Evolutionary conservation across 2,888 invertebrate genomes (phyloP).

Genomic region (Lamellibrachia satsuma): DNA sequence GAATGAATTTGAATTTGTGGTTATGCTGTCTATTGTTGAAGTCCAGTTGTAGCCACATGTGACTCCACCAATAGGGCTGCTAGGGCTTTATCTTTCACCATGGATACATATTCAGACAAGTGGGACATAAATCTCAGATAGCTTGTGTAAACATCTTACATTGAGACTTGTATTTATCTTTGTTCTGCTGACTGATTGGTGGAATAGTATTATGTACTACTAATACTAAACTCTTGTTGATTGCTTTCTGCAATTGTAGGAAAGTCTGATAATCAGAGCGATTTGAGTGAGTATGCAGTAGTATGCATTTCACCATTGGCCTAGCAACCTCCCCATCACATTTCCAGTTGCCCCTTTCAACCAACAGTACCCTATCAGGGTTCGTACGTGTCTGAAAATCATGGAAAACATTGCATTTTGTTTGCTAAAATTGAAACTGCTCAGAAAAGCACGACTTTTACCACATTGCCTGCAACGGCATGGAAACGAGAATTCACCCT

Average conservation of each 20-base stretch:
- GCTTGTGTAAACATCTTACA: background rate
- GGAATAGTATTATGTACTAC: background rate
- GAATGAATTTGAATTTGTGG: background rate
- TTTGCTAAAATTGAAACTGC: background rate
- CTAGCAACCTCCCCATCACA: background rate
- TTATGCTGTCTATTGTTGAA: background rate
- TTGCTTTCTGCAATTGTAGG: conserved; percentile 9
- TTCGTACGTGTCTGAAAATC: background rate
- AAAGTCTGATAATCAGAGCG: conserved; percentile 13
- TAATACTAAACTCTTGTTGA: background rate
- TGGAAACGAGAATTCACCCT: background rate
- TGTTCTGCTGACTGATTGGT: background rate
- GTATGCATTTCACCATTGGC: conserved; percentile 17
- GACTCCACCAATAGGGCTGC: background rate
- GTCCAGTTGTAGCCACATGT: background rate
- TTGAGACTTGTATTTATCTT: background rate
- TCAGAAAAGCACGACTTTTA: background rate
- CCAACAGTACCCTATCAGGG: background rate
- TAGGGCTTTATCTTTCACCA: background rate
- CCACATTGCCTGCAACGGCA: background rate
- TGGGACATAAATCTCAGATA: background rate
- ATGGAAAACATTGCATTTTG: background rate
- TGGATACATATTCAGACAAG: background rate
- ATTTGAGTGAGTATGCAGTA: background rate
- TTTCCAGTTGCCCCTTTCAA: background rate